phyloP scores from a whole-genome alignment of 2,888 invertebrate species.

The Selenia dentaria region DNA sequence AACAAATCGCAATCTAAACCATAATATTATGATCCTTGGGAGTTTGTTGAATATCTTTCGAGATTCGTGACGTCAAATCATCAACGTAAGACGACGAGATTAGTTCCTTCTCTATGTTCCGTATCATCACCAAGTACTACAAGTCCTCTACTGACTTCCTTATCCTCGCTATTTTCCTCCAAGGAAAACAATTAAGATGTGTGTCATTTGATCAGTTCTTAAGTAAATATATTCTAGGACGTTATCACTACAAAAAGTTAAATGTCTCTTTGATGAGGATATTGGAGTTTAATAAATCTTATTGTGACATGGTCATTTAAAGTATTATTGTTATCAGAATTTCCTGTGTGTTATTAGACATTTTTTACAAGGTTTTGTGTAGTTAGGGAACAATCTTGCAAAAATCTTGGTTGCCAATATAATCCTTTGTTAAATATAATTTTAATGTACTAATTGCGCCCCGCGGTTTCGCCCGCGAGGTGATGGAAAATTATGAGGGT shows the following conservation, averaged over 20 bases:
- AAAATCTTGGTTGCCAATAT: neutral
- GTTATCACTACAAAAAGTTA: neutral
- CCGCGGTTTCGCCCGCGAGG: too few relatives aligned
- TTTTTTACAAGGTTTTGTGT: constrained; percentile 3
- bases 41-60: too few relatives aligned
- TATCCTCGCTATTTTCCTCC: constrained; percentile 7
- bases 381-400: neutral
- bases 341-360: constrained; percentile 4
- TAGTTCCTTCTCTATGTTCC: too few relatives aligned
- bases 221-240: neutral
- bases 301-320: neutral
- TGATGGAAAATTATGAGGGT: too few relatives aligned
- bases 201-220: neutral
- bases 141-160: constrained; percentile 6
- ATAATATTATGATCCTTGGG: too few relatives aligned
- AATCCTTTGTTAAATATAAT: neutral
- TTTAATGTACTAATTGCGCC: too few relatives aligned
- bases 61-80: too few relatives aligned
- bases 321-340: constrained; percentile 1
- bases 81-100: too few relatives aligned
- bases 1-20: too few relatives aligned
- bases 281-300: too few relatives aligned
- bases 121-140: too few relatives aligned
- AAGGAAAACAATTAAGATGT: constrained; percentile 7
- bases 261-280: too few relatives aligned